Base-by-base conservation (phyloP, 2,888 invertebrate genomes). In the Acleris holmiana region DNA sequence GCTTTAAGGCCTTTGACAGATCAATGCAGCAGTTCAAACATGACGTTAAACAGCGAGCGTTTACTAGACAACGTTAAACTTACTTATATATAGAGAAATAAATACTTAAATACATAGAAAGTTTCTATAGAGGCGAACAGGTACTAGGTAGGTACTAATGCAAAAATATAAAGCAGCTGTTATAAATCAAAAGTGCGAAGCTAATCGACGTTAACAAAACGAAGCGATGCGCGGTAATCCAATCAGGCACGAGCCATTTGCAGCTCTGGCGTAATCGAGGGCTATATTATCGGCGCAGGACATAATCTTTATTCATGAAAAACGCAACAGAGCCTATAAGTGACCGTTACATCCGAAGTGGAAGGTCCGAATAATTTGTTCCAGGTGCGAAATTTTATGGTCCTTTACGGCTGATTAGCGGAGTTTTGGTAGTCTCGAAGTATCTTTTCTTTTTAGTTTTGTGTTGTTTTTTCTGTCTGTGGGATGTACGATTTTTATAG, bases 181-280 rank as follows among this genome's bases (percentile, higher is more conserved):
- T 58, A 59, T 64, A 64, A 54, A 59, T 64, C 64, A 53, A 48
- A 49, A 59, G 29, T 41, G 61, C 21, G 41, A 55, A 68, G 73
- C 74, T 80, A 82, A 82, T 81, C 65, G 60, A 73, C 78, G 77
- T 79, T 73, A 78, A 78, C 69, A 71, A 71, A 72, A 77, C 61
- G 69, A 67, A 83, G 71, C 76, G 82, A 75, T 61, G 81, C 79
- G 78, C 58, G 67, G 64, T 79, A 82, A 85, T 84, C 78, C 74
- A 78, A 78, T 84, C 69, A 60, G 68, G 62, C 74, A 80, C 82
- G 83, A 75, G 69, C 76, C 85, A 84, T 86, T 85, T 83, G 68
- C 80, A 74, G 74, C 71, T 67, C 73, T 59, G 68, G 66, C 69
- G 73, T 78, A 77, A 82, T 77, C 76, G 71, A 68, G 68, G 68